Evolutionary conservation across 1,140 invertebrate species (phyloP).

Genomic region (Reticulitermes speratus): DNA sequence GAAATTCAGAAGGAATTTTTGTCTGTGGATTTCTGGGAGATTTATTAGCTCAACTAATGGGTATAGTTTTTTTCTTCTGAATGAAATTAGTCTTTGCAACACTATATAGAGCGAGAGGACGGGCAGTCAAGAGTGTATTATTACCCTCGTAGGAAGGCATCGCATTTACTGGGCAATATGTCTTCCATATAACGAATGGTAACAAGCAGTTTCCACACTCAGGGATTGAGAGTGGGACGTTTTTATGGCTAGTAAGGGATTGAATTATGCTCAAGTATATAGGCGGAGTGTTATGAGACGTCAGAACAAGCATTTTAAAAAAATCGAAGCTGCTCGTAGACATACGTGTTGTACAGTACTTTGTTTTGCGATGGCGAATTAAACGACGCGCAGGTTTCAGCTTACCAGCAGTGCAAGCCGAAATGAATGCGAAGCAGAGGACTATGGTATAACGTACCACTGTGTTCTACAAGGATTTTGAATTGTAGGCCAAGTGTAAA

Average conservation of each 20-base stretch:
- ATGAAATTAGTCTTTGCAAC: neutral
- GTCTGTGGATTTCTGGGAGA: neutral
- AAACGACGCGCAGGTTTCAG: too few species aligned
- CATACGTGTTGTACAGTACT: too few species aligned
- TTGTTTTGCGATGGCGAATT: too few species aligned
- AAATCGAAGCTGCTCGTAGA: too few species aligned
- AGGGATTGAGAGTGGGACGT: neutral
- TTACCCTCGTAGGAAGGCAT: neutral
- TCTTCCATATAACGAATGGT: neutral
- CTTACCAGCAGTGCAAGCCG: too few species aligned
- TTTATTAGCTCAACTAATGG: slow-evolving; percentile 13
- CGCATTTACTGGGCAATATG: neutral
- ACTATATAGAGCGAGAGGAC: neutral
- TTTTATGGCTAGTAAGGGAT: too few species aligned
- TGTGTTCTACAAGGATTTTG: too few species aligned
- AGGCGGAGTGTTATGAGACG: too few species aligned
- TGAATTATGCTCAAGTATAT: neutral
- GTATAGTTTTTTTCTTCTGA: neutral
- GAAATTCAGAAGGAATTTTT: neutral
- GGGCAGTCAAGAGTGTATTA: neutral
- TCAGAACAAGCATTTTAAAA: too few species aligned
- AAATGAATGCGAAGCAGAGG: too few species aligned
- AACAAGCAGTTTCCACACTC: neutral
- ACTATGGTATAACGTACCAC: too few species aligned
- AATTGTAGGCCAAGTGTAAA: too few species aligned